Evolutionary conservation across 2,797 vertebrate genomes (phyloP).

Genomic region (Lithobates pipiens): DNA sequence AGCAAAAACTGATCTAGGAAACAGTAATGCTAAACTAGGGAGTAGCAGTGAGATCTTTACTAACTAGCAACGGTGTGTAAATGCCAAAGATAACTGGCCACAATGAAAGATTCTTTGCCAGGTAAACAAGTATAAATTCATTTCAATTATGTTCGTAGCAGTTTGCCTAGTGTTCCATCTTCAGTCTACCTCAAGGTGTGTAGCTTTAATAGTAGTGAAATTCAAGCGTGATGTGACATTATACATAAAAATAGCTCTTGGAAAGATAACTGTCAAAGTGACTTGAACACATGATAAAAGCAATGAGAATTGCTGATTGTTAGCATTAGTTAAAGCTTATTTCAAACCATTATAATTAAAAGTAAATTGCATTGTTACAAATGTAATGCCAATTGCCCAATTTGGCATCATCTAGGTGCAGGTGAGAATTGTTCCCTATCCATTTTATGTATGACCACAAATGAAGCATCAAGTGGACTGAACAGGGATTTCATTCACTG

Average conservation of each 20-base stretch:
- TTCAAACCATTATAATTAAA: not conserved
- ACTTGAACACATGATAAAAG: no score
- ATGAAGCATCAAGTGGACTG: no score
- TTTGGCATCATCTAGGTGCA: not conserved
- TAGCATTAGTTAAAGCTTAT: not conserved
- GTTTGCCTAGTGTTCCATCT: not conserved
- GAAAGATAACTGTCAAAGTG: not conserved
- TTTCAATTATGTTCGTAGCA: no score
- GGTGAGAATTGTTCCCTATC: not conserved
- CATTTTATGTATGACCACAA: not conserved
- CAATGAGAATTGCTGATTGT: not conserved
- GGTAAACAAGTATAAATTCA: no score
- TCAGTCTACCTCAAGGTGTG: not conserved
- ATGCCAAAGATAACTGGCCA: no score
- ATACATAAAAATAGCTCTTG: not conserved
- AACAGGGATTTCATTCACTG: no score
- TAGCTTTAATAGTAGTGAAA: no score
- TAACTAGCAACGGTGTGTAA: no score
- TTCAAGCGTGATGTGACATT: not conserved
- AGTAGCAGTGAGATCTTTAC: no score
- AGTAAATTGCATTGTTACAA: not conserved
- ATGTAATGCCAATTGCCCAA: not conserved
- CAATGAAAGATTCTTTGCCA: no score
- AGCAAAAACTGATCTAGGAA: no score
- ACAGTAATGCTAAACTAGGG: no score